phyloP scores from a whole-genome alignment of 2,888 invertebrate species.

The Protonemura montana region DNA sequence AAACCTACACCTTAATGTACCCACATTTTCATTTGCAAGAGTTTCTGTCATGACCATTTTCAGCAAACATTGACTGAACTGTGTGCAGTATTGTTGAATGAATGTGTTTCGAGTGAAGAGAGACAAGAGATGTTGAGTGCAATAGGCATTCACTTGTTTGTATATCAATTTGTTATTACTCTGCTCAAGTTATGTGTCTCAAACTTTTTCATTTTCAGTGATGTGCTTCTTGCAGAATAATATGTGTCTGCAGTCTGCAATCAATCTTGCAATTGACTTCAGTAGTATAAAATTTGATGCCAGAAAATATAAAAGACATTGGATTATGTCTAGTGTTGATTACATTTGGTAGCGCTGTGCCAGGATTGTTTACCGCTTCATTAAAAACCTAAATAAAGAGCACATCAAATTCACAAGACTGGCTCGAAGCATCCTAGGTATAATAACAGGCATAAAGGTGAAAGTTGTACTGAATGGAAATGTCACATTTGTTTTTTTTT shows the following conservation, averaged over 20 bases:
- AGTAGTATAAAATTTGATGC: neutral
- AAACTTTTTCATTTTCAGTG: neutral
- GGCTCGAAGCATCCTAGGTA: too few species aligned
- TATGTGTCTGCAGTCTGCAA: neutral
- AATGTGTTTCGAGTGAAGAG: neutral
- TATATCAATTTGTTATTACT: neutral
- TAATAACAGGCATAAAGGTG: too few species aligned
- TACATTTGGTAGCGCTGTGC: neutral
- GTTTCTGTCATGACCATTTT: neutral
- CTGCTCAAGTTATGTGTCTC: neutral
- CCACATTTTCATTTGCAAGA: slow-evolving; percentile 22
- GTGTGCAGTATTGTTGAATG: neutral
- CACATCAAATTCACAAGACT: neutral
- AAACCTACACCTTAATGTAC: neutral
- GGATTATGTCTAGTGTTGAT: neutral
- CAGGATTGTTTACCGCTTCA: neutral
- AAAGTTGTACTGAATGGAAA: too few species aligned
- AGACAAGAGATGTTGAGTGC: neutral
- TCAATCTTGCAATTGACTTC: neutral
- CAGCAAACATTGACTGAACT: neutral
- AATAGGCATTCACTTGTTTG: neutral
- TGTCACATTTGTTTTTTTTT: too few species aligned
- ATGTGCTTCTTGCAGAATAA: neutral
- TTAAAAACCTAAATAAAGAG: too few species aligned
- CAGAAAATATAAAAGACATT: neutral